Conservation (phyloP, 2,797 vertebrate genomes). For the Telmatherina bonti region DNA sequence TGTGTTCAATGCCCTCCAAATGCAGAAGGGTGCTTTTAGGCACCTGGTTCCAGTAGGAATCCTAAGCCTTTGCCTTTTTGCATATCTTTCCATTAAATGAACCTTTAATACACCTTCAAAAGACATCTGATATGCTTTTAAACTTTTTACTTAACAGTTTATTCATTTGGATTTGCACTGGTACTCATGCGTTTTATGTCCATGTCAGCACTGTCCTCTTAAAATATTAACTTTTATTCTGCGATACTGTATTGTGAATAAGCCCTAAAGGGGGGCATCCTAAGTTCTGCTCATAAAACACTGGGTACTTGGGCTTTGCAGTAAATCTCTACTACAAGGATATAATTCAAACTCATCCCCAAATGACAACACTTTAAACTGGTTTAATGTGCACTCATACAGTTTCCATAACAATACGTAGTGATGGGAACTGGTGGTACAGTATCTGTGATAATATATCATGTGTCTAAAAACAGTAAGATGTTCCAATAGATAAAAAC, state of each 20-base stretch:
- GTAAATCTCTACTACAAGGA: background rate
- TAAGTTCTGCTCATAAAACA: conserved; percentile 14
- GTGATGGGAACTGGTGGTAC: background rate
- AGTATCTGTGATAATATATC: conserved; percentile 27
- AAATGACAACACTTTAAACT: conserved; percentile 7
- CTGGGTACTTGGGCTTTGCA: conserved; percentile 5
- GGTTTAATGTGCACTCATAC: conserved; percentile 26
- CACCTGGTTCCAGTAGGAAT: conserved; percentile 26
- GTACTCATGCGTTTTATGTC: conserved; percentile 5
- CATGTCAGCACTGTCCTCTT: conserved; percentile 19
- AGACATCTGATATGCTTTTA: conserved; percentile 21
- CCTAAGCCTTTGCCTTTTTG: conserved; percentile 36
- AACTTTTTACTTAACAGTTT: conserved; percentile 23
- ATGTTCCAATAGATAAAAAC: background rate
- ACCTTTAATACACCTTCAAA: conserved; percentile 38
- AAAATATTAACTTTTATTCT: conserved; percentile 25
- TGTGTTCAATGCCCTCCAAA: conserved; percentile 14
- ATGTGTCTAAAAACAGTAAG: background rate
- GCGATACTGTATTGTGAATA: conserved; percentile 18
- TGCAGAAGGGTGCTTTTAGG: background rate
- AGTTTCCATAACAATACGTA: conserved; percentile 3
- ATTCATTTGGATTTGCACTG: conserved; percentile 4
- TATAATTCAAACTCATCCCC: background rate
- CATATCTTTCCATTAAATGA: conserved; percentile 44
- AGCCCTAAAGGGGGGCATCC: background rate